Base-by-base conservation (phyloP, 2,888 invertebrate genomes). In the Tetheella fluctuosa region DNA sequence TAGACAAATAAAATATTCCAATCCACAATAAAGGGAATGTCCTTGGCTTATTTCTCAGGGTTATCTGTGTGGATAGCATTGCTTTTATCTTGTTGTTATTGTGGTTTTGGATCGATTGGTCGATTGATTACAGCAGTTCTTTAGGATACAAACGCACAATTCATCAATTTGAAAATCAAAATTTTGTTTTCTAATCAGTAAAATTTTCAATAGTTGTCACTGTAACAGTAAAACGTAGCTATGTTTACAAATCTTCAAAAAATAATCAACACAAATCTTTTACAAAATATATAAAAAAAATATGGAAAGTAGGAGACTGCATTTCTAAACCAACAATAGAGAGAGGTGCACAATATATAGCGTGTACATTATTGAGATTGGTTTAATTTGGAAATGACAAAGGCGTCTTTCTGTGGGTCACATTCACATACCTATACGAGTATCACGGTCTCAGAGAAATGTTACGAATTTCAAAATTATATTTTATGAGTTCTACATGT, bases 1-100 rank as follows among this genome's bases (percentile, higher is more conserved):
- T 59, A 63, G 54, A 60, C 64, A 65, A 65, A 67, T 62, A 65
- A 67, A 68, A 57, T 64, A 64, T 65, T 67, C 64, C 63, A 64
- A 48, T 48, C 61, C 52, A 52, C 62, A 63, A 71, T 70, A 69
- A 70, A 64, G 62, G 25, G 60, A 57, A 54, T 58, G 54, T 64
- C 58, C 64, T 54, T 66, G 64, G 64, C 62, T 60, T 64, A 65
- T 70, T 55, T 30, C 34, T 12, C 13, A 55, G 55, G 25, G 34
- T 23, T 23, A 55, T 54, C 17, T 20, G 42, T 42, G 42, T 17
- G 42, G 42, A 39, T 39, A 7, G 20, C 17, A 48, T 20, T 17
- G 1, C 20, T 20, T 20, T 48, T 13, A n/a, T 48, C 48, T 48
- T 48, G 17, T 7, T 6, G 48, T 20, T 48, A 20, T 48, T 20